Evolutionary conservation across 1,140 invertebrate species (phyloP).

Genomic region (Zaprionus taronus): DNA sequence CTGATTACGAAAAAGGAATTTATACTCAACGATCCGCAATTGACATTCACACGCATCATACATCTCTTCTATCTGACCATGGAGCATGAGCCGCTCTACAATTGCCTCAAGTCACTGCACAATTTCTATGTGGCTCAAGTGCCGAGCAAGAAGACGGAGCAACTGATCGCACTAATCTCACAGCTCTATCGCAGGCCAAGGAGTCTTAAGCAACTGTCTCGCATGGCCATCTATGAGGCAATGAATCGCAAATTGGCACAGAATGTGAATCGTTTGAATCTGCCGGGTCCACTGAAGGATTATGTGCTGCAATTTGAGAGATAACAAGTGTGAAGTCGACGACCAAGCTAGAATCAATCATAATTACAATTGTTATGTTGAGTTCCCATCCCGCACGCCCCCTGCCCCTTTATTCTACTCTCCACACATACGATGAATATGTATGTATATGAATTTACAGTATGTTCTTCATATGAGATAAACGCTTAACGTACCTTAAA

Average conservation of each 20-base stretch:
- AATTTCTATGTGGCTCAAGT: conserved; percentile 89
- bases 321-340: conserved; percentile 70
- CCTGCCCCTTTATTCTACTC: neutral
- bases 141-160: conserved; percentile 87
- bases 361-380: conserved; percentile 27
- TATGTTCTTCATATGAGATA: conserved; percentile 32
- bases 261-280: conserved; percentile 88
- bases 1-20: conserved; percentile 89
- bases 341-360: too few relatives aligned
- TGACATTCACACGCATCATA: conserved; percentile 88
- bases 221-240: conserved; percentile 88
- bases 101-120: conserved; percentile 87
- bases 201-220: conserved; percentile 88
- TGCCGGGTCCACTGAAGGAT: conserved; percentile 88
- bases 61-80: conserved; percentile 89
- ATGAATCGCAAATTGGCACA: conserved; percentile 87
- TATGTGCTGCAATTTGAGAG: conserved; percentile 89
- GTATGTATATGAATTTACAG: conserved; percentile 26
- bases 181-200: conserved; percentile 87
- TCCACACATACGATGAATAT: neutral
- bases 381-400: conserved; percentile 5
- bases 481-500: conserved; percentile 67
- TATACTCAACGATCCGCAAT: conserved; percentile 87
- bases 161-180: conserved; percentile 87
- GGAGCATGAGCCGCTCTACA: conserved; percentile 88